These are phyloP conservation scores for Galleria mellonella DNA, from an alignment of 1,140 invertebrate genomes.

Conservation along the genomic window DNA sequence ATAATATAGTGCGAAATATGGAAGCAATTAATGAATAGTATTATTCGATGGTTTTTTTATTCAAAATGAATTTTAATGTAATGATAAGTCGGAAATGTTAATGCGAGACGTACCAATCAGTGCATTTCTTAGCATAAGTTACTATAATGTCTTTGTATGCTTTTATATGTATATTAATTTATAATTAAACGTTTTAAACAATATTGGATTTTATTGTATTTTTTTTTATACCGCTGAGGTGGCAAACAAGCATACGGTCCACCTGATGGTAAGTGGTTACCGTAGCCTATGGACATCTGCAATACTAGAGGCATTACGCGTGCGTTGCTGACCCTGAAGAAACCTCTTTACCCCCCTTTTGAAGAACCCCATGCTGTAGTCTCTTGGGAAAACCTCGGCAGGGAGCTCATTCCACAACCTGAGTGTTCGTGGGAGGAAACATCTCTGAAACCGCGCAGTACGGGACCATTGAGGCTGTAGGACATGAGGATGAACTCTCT, in stretches of 20 bases:
- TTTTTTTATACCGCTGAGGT: no score
- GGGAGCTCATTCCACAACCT: no score
- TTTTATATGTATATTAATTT: conserved; percentile 70
- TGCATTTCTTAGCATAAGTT: conserved; percentile 67
- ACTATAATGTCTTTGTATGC: conserved; percentile 51
- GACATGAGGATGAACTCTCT: no score
- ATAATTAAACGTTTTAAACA: conserved; percentile 65
- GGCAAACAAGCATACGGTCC: neutral
- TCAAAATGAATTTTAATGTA: conserved; percentile 17
- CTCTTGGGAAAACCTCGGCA: no score
- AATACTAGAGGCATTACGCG: no score
- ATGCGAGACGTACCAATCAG: conserved; percentile 52
- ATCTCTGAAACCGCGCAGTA: no score
- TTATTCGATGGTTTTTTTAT: conserved; percentile 40
- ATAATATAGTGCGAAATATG: conserved; percentile 28
- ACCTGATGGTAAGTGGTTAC: neutral
- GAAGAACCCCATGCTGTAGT: no score
- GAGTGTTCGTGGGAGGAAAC: no score
- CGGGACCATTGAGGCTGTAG: no score
- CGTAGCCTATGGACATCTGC: no score
- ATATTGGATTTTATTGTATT: conserved; percentile 10
- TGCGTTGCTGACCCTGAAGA: no score
- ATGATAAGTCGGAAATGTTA: conserved; percentile 23
- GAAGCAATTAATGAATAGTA: conserved; percentile 25
- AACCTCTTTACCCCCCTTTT: no score